Evolutionary conservation across 2,888 invertebrate species (phyloP).

Genomic region (Heliconius erato): DNA sequence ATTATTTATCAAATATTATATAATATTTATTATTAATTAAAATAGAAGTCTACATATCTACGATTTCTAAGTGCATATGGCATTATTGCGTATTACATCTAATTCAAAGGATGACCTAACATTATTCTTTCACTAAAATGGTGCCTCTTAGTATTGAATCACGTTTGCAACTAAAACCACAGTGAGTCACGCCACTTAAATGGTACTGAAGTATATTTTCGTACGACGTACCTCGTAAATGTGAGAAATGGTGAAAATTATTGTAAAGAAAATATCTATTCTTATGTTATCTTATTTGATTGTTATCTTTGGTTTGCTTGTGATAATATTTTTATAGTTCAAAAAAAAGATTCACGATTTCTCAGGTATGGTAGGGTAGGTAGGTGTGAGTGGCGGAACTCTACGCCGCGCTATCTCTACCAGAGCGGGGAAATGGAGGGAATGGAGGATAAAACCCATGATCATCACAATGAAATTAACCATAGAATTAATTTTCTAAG

Average conservation of each 20-base stretch:
- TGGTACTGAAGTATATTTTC: conserved; percentile 45
- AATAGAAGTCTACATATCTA: not conserved
- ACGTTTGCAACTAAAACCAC: conserved; percentile 45
- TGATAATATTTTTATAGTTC: not conserved
- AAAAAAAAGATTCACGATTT: not conserved
- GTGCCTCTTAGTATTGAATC: conserved; percentile 52
- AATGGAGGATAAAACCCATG: too few relatives aligned
- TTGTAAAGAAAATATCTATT: not conserved
- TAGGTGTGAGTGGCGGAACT: not conserved
- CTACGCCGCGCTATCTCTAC: not conserved
- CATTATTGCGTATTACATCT: conserved; percentile 45
- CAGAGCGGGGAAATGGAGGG: not conserved
- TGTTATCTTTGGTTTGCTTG: not conserved
- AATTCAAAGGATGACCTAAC: conserved; percentile 54
- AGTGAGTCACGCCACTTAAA: conserved; percentile 50
- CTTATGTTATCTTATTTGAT: not conserved
- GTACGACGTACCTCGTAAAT: conserved; percentile 34
- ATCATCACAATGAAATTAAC: too few relatives aligned
- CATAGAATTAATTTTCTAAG: too few relatives aligned
- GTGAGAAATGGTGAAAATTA: conserved; percentile 22
- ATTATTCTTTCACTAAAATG: conserved; percentile 55
- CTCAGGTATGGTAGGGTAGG: not conserved
- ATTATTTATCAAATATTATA: too few relatives aligned
- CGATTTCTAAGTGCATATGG: conserved; percentile 7
- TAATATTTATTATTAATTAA: not conserved